Percentiles rank a stretch among this genome's conserved stretches.
Evolutionary conservation across 2,888 invertebrate species (phyloP).

Genomic region (Cacoxenus indagator): DNA sequence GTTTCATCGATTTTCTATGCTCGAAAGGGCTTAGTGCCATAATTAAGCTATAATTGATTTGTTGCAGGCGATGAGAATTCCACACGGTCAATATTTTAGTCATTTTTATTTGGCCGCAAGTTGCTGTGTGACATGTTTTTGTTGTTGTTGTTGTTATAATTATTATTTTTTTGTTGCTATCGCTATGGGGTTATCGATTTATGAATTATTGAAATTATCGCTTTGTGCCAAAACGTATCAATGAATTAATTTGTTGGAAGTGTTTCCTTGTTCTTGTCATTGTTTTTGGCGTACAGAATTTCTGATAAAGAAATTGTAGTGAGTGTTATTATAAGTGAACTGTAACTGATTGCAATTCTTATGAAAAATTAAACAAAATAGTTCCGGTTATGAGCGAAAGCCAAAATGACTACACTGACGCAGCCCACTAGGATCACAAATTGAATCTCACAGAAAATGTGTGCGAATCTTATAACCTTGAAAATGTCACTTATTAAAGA

Average conservation of each 20-base stretch:
- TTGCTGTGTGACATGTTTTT: neutral
- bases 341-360: too few species aligned
- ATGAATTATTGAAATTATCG: slow-evolving; percentile 11
- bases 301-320: neutral
- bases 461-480: too few species aligned
- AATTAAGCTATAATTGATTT: slow-evolving; percentile 62
- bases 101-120: neutral
- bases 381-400: too few species aligned
- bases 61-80: slow-evolving; percentile 44
- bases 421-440: too few species aligned
- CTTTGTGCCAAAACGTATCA: neutral
- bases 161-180: neutral
- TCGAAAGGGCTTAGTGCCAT: slow-evolving; percentile 54
- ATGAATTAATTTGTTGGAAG: neutral
- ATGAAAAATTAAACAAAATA: too few species aligned
- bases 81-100: slow-evolving; percentile 27
- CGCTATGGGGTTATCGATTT: neutral
- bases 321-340: too few species aligned
- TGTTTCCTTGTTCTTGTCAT: too few species aligned
- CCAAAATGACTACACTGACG: too few species aligned
- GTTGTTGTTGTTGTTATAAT: neutral
- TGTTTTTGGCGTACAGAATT: neutral
- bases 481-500: too few species aligned
- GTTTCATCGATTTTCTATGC: slow-evolving; percentile 13
- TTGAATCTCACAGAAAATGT: too few species aligned